These are phyloP conservation scores for Agrilus biguttatus DNA, from an alignment of 2,888 invertebrate species.

Conservation along the genomic window DNA sequence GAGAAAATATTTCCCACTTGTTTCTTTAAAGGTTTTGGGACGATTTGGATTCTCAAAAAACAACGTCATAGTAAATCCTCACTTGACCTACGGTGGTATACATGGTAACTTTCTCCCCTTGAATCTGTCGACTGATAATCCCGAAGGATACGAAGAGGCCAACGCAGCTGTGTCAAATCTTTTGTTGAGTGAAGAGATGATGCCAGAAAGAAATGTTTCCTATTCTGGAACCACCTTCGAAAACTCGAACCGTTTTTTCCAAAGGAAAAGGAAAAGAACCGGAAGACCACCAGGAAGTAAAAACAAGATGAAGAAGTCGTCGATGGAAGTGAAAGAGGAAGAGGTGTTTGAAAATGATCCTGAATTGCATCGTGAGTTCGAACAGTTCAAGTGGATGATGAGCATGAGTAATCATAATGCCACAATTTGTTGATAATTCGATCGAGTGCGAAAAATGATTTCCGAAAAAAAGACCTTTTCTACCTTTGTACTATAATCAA, in stretches of 20 bases:
- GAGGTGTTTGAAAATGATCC: conserved; percentile 27
- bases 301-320: conserved; percentile 6
- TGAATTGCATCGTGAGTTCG: conserved; percentile 26
- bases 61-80: conserved; percentile 32
- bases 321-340: conserved; percentile 8
- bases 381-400: conserved; percentile 22
- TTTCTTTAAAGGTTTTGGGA: conserved; percentile 24
- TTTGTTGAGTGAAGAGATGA: conserved; percentile 6
- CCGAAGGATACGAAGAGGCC: conserved; percentile 8
- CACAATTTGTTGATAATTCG: too few species aligned
- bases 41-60: conserved; percentile 27
- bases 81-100: conserved; percentile 21
- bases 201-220: neutral
- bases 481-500: too few species aligned
- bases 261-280: conserved; percentile 11
- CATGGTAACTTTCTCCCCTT: conserved; percentile 15
- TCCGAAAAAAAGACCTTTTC: too few species aligned
- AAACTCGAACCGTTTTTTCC: neutral
- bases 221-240: too few species aligned
- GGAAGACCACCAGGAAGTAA: conserved; percentile 20
- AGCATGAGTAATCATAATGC: conserved; percentile 13
- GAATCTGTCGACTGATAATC: conserved; percentile 6
- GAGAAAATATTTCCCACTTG: too few species aligned
- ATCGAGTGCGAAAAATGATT: too few species aligned
- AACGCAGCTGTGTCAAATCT: conserved; percentile 8